phyloP scores from a whole-genome alignment of 1,140 invertebrate genomes.

The Leptinotarsa defecta region DNA sequence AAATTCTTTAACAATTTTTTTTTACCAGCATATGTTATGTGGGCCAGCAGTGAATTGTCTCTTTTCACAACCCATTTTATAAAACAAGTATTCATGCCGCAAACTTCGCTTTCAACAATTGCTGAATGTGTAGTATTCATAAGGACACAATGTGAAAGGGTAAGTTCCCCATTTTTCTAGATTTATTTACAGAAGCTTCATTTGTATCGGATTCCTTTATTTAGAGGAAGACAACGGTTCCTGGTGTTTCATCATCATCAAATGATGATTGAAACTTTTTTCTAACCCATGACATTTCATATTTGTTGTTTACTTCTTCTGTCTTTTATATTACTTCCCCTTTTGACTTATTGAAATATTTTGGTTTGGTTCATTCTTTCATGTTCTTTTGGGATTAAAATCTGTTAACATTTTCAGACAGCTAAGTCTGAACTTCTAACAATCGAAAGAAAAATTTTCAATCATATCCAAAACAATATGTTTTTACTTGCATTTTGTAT shows the following conservation, averaged over 20 bases:
- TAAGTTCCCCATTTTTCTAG: constrained; percentile 26
- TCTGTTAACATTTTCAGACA: too few species aligned
- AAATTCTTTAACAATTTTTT: neutral
- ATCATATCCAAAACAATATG: too few species aligned
- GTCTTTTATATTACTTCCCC: too few species aligned
- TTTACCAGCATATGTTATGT: constrained; percentile 80
- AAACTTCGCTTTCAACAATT: constrained; percentile 80
- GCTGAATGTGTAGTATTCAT: constrained; percentile 78
- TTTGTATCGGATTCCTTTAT: neutral
- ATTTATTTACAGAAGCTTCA: neutral
- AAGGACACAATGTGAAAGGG: constrained; percentile 51
- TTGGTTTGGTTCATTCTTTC: too few species aligned
- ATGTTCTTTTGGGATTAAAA: too few species aligned
- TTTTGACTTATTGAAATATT: too few species aligned
- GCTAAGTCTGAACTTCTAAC: too few species aligned
- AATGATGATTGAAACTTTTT: too few species aligned
- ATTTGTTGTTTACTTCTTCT: too few species aligned
- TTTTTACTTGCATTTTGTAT: too few species aligned
- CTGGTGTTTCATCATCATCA: neutral
- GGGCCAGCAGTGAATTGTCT: constrained; percentile 87
- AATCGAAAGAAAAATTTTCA: too few species aligned
- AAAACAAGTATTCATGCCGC: constrained; percentile 91
- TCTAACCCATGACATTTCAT: too few species aligned
- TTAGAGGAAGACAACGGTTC: neutral
- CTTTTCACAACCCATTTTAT: constrained; percentile 80